These are phyloP conservation scores for Gavia stellata DNA, from an alignment of 2,113 vertebrate species.

Conservation along the genomic window DNA sequence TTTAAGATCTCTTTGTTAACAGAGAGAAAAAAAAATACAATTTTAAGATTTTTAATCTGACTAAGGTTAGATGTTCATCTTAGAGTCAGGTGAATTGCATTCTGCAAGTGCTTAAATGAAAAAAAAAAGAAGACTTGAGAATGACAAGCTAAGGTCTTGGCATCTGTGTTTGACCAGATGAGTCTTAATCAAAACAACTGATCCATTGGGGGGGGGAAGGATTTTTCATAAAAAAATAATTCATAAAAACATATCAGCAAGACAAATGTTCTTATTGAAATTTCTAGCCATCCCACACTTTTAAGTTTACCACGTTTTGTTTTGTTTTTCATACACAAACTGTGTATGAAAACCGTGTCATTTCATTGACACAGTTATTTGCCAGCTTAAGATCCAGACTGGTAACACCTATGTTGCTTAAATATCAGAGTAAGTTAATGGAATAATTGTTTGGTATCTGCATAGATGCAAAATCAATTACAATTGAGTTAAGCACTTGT, in stretches of 20 bases:
- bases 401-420: background rate
- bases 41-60: background rate
- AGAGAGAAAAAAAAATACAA: background rate
- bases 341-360: background rate
- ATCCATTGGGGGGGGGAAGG: too few relatives aligned
- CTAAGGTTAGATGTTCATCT: background rate
- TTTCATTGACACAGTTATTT: background rate
- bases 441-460: background rate
- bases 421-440: background rate
- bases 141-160: background rate
- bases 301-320: background rate
- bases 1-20: background rate
- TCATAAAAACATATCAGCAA: background rate
- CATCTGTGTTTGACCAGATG: background rate
- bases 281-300: background rate
- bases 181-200: background rate
- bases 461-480: background rate
- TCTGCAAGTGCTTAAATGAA: background rate
- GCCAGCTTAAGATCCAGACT: background rate
- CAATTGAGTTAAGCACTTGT: background rate
- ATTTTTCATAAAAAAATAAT: background rate
- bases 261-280: background rate
- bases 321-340: background rate
- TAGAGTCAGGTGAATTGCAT: background rate
- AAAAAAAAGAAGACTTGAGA: background rate